phyloP scores from a whole-genome alignment of 2,113 vertebrate species.

The Cynoglossus semilaevis region DNA sequence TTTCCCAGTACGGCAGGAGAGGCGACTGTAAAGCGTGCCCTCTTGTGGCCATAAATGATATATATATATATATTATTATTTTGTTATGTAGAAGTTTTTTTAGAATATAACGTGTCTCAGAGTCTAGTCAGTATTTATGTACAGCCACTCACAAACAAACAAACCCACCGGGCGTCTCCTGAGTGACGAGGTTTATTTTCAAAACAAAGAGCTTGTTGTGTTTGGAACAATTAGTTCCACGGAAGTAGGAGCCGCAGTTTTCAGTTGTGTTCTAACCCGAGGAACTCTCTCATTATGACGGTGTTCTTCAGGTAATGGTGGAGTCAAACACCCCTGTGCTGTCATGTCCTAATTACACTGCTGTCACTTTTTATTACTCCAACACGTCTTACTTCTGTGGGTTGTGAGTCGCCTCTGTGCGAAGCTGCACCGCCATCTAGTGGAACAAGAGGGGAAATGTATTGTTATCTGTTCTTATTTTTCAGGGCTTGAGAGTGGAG shows the following conservation, averaged over 20 bases:
- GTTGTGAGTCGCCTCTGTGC: slow-evolving; percentile 1
- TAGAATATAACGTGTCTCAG: no score
- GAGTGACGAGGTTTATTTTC: slow-evolving; percentile 4
- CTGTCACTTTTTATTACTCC: slow-evolving; percentile 30
- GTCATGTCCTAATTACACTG: slow-evolving; percentile 38
- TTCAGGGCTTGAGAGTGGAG: slow-evolving; percentile 85
- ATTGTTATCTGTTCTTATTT: background rate
- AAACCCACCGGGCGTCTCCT: no score
- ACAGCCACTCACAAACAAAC: no score
- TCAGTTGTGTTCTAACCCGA: slow-evolving; percentile 16
- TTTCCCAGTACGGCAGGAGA: no score
- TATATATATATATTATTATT: no score
- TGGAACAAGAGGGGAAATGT: slow-evolving; percentile 22
- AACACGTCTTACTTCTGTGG: slow-evolving; percentile 14
- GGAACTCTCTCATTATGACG: slow-evolving; percentile 4
- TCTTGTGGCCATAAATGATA: no score
- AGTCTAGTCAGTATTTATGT: no score
- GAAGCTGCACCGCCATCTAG: slow-evolving; percentile 67
- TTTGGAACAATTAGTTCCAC: slow-evolving; percentile 15
- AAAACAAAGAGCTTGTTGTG: slow-evolving; percentile 2
- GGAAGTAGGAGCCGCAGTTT: no score
- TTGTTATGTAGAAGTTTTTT: no score
- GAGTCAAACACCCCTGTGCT: slow-evolving; percentile 20
- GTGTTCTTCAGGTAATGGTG: slow-evolving; percentile 7
- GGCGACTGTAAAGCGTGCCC: no score